Evolutionary conservation across 2,888 invertebrate genomes (phyloP), one percentile per base, ranked within the genome.

Genomic region (Crocallis elinguaria): DNA sequence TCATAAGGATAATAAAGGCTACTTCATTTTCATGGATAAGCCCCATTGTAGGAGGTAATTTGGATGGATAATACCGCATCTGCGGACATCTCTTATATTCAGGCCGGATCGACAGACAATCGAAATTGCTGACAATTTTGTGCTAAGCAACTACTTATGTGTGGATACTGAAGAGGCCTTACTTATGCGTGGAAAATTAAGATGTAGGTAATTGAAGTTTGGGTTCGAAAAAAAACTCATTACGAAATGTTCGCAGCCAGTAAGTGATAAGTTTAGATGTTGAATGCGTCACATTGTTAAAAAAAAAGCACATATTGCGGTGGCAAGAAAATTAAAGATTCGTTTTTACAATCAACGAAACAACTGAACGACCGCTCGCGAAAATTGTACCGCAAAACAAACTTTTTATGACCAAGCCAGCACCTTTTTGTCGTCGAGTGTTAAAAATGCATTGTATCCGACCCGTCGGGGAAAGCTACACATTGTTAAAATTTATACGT

Each of bases 401-500:
- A 54, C 38, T 54, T 64, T 60, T 57, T 60, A 59, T 43, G 46
- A 33, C 33, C 17, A 36, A 60, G 59, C 58, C 55, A 46, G 48
- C 66, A 60, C 61, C 57, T 57, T 45, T 59, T 63, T 58, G 64
- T 58, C 39, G 42, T 37, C 8, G 17, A 57, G 39, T 41, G 54
- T 74, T 67, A 65, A 75, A 71, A 75, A 74, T 71, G 66, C 64
- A 74, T 38, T 53, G 39, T 44, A 71, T 37, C 51, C 36, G 42
- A n/a, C 45, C 53, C 42, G 52, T 19, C 37, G 49, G 49, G 41
- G 57, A 57, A 66, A 62, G 48, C 57, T 62, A 46, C 59, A 57
- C 62, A 57, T 50, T 59, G 59, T 69, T 67, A 72, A 75, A 73
- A 73, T 71, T 60, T 78, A 79, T 73, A 64, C 67, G 35, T 53